A percentile compares a stretch with the other conserved stretches of the same genome.
Evolutionary conservation across 1,140 invertebrate genomes (phyloP).

Genomic region (Mamestra configurata): DNA sequence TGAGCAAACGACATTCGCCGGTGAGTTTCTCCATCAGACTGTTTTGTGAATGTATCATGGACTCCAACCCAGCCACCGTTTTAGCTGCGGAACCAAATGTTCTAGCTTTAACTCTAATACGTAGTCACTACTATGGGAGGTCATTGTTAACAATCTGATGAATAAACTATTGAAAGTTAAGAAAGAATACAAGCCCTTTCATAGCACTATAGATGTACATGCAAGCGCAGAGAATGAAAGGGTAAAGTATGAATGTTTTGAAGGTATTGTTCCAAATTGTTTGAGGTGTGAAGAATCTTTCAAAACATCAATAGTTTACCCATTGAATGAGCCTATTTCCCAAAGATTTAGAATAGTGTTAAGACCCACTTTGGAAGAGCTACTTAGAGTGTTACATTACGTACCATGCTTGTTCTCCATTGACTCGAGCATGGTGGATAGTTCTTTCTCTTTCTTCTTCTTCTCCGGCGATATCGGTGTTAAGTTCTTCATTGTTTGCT

Average conservation of each 20-base stretch:
- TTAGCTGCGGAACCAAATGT: conserved; percentile 90
- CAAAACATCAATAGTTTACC: conserved; percentile 90
- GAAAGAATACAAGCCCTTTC: conserved; percentile 79
- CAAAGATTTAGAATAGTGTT: conserved; percentile 26
- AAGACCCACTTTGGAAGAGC: conserved; percentile 10
- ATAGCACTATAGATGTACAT: conserved; percentile 75
- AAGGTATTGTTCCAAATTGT: conserved; percentile 67
- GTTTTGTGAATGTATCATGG: conserved; percentile 95
- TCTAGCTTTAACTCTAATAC: conserved; percentile 67
- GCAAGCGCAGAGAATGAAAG: conserved; percentile 81
- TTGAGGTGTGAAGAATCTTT: conserved; percentile 82
- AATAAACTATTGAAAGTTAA: conserved; percentile 89
- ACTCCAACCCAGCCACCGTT: conserved; percentile 94
- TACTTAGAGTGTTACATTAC: conserved; percentile 62
- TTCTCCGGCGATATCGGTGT: conserved; percentile 87
- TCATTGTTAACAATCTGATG: conserved; percentile 88
- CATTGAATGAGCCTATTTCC: conserved; percentile 66
- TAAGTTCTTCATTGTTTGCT: conserved; percentile 83
- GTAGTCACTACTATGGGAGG: conserved; percentile 44
- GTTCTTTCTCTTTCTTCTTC: conserved; percentile 90
- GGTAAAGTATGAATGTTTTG: conserved; percentile 87
- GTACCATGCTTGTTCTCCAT: conserved; percentile 95
- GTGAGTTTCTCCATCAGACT: conserved; percentile 96
- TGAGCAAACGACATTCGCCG: conserved; percentile 94
- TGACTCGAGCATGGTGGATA: conserved; percentile 91